A percentile compares a stretch with the other conserved stretches of the same genome.
phyloP scores from a whole-genome alignment of 2,888 invertebrate genomes.

The Patella ulyssiponensis region DNA sequence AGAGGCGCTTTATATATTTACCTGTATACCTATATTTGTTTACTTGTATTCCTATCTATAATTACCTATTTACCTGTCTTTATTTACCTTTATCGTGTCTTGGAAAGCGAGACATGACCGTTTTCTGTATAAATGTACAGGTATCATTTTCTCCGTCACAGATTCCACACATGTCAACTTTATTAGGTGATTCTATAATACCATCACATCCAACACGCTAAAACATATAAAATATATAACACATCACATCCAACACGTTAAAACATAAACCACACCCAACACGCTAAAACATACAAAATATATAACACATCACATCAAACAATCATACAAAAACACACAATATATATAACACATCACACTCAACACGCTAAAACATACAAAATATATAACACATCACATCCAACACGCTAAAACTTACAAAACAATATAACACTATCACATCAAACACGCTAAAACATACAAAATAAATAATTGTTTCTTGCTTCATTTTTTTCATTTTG shows the following conservation, averaged over 20 bases:
- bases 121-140: background rate
- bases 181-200: background rate
- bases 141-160: slow-evolving; percentile 24
- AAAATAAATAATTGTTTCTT: no score
- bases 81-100: background rate
- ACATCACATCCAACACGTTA: no score
- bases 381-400: background rate
- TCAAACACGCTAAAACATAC: no score
- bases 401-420: no score
- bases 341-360: slow-evolving; percentile 13
- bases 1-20: no score
- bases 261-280: no score
- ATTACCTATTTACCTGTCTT: no score
- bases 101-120: slow-evolving; percentile 12
- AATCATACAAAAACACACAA: no score
- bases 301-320: background rate
- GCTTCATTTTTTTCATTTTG: no score
- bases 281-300: no score
- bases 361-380: slow-evolving; percentile 12
- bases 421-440: no score
- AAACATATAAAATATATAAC: background rate
- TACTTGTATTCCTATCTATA: no score
- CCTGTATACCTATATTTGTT: background rate
- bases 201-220: slow-evolving; percentile 23
- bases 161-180: slow-evolving; percentile 23